These are phyloP conservation scores for Ophioninae sp. DNA, from an alignment of 2,888 invertebrate species.

Conservation along the genomic window DNA sequence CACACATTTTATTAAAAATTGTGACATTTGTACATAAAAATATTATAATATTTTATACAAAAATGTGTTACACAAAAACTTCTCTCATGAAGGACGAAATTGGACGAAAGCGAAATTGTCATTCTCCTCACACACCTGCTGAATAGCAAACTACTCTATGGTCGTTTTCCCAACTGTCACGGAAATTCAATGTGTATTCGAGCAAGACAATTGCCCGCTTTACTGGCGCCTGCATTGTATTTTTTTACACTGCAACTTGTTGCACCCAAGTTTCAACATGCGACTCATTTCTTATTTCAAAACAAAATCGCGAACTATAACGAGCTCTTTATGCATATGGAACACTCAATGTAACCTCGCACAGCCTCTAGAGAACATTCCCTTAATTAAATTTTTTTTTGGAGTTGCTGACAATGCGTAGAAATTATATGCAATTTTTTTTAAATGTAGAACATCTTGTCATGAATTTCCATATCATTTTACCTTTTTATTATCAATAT, in stretches of 20 bases:
- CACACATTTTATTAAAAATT: too few relatives aligned
- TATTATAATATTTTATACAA: too few relatives aligned
- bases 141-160: not conserved
- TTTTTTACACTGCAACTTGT: constrained; percentile 15
- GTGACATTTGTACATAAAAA: too few relatives aligned
- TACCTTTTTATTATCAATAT: too few relatives aligned
- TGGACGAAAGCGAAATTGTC: not conserved
- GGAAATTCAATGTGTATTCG: constrained; percentile 10
- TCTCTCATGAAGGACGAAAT: not conserved
- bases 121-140: not conserved
- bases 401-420: not conserved
- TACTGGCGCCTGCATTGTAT: not conserved
- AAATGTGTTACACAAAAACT: not conserved
- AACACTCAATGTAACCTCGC: not conserved
- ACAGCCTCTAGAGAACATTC: not conserved
- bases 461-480: not conserved
- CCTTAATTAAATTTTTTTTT: not conserved
- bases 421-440: not conserved
- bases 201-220: constrained; percentile 20
- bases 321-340: constrained; percentile 4
- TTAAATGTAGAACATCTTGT: not conserved
- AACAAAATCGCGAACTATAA: constrained; percentile 8
- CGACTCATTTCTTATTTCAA: constrained; percentile 24
- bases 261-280: constrained; percentile 10
- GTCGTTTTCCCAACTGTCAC: not conserved